Conservation (phyloP, 2,113 vertebrate genomes). For the Lycaon pictus region DNA sequence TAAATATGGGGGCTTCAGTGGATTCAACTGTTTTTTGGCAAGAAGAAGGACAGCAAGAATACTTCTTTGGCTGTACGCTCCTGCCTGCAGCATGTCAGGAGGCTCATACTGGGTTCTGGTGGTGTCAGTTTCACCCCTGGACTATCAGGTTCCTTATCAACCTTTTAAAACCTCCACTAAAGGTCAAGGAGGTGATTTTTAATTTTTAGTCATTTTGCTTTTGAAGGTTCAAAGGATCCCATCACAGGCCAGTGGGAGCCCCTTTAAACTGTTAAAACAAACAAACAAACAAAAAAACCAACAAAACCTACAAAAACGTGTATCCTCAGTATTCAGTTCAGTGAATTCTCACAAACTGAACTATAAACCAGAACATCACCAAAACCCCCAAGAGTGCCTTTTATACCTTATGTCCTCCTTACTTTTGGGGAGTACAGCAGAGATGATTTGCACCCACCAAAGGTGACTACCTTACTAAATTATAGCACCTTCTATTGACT, state of each 20-base stretch:
- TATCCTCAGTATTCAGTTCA: background rate
- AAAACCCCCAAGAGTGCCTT: too few species aligned
- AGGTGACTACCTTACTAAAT: background rate
- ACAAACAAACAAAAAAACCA: background rate
- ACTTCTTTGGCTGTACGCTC: background rate
- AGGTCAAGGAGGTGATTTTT: background rate
- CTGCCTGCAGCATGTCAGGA: background rate
- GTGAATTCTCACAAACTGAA: background rate
- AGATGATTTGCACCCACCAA: background rate
- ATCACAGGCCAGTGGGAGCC: background rate
- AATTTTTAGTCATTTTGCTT: slow-evolving; percentile 10
- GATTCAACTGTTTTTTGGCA: background rate
- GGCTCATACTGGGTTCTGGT: background rate
- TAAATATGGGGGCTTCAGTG: background rate
- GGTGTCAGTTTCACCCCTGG: background rate
- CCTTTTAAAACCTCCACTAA: background rate
- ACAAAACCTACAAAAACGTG: background rate
- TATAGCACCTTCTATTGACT: background rate
- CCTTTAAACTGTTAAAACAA: background rate
- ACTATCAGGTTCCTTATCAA: background rate
- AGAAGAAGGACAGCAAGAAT: background rate
- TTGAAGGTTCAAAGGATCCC: background rate
- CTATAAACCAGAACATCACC: background rate
- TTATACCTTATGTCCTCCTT: background rate
- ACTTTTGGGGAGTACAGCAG: background rate